Conservation (phyloP, 2,888 invertebrate species). For the Cataglyphis altisquamis region DNA sequence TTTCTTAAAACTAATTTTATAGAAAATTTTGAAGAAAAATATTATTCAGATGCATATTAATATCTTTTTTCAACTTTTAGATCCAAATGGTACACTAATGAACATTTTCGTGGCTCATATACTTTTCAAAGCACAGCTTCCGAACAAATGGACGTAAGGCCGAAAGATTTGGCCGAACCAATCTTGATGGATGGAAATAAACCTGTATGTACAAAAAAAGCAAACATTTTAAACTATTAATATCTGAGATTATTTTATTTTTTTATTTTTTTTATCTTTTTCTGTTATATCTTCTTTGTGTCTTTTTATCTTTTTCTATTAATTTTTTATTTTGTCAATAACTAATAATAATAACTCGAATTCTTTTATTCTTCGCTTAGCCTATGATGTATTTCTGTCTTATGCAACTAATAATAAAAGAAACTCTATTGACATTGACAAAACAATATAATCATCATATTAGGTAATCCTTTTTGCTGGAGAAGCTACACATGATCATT, state of each 20-base stretch:
- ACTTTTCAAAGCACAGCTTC: constrained; percentile 88
- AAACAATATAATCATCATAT: constrained; percentile 16
- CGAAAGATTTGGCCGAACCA: constrained; percentile 88
- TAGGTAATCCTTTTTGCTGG: constrained; percentile 90
- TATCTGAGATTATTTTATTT: background rate
- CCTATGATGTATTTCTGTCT: background rate
- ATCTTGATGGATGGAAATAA: constrained; percentile 86
- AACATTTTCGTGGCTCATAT: constrained; percentile 91
- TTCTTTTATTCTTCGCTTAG: background rate
- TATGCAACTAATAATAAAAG: background rate
- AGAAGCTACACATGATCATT: constrained; percentile 90
- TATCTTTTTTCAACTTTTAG: constrained; percentile 49
- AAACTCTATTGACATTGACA: background rate
- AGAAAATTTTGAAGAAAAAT: constrained; percentile 34
- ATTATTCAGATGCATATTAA: background rate
- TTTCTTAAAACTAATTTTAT: constrained; percentile 8
- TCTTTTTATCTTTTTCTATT: background rate
- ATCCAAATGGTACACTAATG: constrained; percentile 91
- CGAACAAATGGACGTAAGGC: constrained; percentile 87
- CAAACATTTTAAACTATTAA: background rate
- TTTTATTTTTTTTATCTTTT: too few relatives aligned
- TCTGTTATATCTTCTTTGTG: too few relatives aligned
- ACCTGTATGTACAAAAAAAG: constrained; percentile 79
- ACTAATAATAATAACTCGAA: background rate
- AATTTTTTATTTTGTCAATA: background rate